These are phyloP conservation scores for Salmo trutta DNA, from an alignment of 2,797 vertebrate species.

Conservation along the genomic window DNA sequence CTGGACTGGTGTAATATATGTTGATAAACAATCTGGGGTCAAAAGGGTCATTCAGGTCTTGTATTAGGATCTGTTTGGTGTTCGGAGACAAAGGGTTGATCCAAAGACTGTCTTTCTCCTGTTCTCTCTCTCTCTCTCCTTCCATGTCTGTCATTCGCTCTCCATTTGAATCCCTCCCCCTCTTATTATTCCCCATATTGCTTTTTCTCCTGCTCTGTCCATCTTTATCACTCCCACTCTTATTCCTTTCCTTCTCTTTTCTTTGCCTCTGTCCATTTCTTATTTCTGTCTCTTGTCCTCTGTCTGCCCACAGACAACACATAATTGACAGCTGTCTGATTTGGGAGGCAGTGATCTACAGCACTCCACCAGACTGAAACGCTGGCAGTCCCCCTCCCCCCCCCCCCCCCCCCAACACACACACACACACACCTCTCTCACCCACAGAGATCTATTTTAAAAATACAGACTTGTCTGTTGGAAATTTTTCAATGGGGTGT, in stretches of 20 bases:
- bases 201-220: not conserved
- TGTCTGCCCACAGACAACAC: not conserved
- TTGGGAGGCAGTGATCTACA: constrained; percentile 7
- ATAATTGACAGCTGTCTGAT: not conserved
- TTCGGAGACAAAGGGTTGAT: not conserved
- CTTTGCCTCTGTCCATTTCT: not conserved
- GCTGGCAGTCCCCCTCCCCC: not conserved
- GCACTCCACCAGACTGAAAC: not conserved
- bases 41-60: too few species aligned
- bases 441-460: constrained; percentile 8
- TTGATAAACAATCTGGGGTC: too few species aligned
- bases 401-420: too few species aligned
- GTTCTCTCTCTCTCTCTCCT: not conserved
- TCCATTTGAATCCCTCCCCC: not conserved
- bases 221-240: not conserved
- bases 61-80: not conserved
- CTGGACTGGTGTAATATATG: too few species aligned
- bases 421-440: not conserved
- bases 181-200: not conserved
- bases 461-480: constrained; percentile 19
- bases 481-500: constrained; percentile 28
- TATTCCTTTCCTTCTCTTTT: not conserved
- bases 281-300: constrained; percentile 7
- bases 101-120: not conserved
- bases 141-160: too few species aligned